Evolutionary conservation across 2,797 vertebrate genomes (phyloP), one percentile per base, ranked within the genome.

Genomic region (Xenentodon cancila): DNA sequence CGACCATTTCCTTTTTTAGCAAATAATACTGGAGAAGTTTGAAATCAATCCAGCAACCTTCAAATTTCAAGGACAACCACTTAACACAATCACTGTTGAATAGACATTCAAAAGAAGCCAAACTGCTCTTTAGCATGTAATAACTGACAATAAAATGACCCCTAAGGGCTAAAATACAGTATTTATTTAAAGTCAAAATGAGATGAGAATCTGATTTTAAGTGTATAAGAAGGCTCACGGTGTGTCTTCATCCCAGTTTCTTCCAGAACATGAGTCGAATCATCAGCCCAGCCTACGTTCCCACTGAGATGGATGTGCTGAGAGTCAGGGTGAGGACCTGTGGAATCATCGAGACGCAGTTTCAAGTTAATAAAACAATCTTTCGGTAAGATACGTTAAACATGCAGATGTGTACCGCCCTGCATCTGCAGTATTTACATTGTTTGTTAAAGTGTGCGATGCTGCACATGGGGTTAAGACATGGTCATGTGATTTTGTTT

Each of bases 321-420:
- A 75, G 92, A 56, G 93, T 93, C 34, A 79, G 93, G 60, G 86
- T 94, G 54, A 87, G 93, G 51, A 93, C 93, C 18, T 81, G 75
- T 21, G 92, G 93, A 25, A 87, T 94, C 71, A 81, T 93, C 0
- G 91, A 94, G 74, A 93, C 92, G 1, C 91, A 92, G 67, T 92
- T 94, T 84, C 81, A 86, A 48, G 81, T 85, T 22, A 66, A 84
- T 64, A 75, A 85, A 57, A 80, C 71, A 0, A 27, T 88, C 30
- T 92, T 92, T 75, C 86, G 92, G 93, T 94, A 87, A 88, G 89
- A 25, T 21, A 51, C 9, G 19, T 18, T 27, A 59, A 5, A 21
- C 32, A n/a, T 45, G 27, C 32, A 18, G 18, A 34, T 20, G 3
- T 40, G 18, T 17, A n/a, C 19, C 16, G 19, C 20, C 3, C 32